These are phyloP conservation scores for Cataglyphis albicans DNA, from an alignment of 2,888 invertebrate species.

Conservation along the genomic window DNA sequence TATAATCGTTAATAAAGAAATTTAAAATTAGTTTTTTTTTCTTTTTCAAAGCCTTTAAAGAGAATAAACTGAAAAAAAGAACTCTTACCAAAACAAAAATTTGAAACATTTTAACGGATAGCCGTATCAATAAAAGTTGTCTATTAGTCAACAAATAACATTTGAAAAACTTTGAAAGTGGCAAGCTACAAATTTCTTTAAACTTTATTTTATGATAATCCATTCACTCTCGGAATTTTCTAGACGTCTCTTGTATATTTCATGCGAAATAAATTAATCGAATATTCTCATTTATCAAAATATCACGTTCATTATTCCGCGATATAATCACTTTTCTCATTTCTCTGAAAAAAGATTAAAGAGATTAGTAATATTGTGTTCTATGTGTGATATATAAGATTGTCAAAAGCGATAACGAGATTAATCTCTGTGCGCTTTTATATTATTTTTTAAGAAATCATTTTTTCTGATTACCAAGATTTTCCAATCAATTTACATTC, in stretches of 20 bases:
- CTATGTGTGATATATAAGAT: background rate
- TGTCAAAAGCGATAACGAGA: background rate
- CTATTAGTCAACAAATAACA: background rate
- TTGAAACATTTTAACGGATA: background rate
- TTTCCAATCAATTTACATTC: conserved; percentile 1
- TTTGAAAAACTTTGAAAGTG: conserved; percentile 5
- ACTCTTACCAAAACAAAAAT: background rate
- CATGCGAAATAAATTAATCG: conserved; percentile 23
- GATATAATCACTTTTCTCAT: background rate
- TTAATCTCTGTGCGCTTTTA: background rate
- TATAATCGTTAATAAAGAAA: background rate
- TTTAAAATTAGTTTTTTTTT: background rate
- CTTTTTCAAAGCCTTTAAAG: background rate
- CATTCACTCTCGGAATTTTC: conserved; percentile 36
- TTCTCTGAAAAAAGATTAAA: background rate
- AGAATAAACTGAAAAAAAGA: background rate
- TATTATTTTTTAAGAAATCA: background rate
- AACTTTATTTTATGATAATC: conserved; percentile 14
- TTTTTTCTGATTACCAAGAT: background rate
- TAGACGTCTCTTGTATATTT: conserved; percentile 27
- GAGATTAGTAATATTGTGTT: background rate
- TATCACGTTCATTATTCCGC: conserved; percentile 14
- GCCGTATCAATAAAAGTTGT: background rate
- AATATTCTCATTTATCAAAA: conserved; percentile 12
- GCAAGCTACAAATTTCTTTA: conserved; percentile 21